Base-by-base conservation (phyloP, 2,113 vertebrate genomes). In the Sprattus sprattus region DNA sequence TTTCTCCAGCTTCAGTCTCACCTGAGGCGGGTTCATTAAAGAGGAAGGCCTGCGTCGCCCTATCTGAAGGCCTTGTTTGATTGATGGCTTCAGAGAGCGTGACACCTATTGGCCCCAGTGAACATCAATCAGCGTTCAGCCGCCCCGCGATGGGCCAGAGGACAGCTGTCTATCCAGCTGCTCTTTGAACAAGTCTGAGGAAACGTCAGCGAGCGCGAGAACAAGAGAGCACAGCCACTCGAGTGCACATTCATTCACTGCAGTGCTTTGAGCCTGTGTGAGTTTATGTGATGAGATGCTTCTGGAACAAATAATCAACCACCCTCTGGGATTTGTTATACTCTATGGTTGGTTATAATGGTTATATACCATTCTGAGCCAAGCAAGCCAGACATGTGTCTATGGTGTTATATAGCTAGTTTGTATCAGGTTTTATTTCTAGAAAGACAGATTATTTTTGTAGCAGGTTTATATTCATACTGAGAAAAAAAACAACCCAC, bases 151-250 rank as follows among this genome's bases (percentile, higher is more conserved):
- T 16, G 22, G 46, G 20, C 81, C 81, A 82, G 64, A 67, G 64
- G 64, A 67, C 64, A 67, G 64, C 64, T 67, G 64, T 67, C 64
- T 25, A 28, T 67, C 64, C 64, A 67, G 64, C 64, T 67, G 64
- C n/a, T 67, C 7, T 67, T 67, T 67, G 64, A 67, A 28, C 64
- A 67, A 28, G 64, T 67, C 64, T 28, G 64, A 28, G 64, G 28
- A 28, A 67, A 67, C n/a, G 25, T 28, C 64, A 67, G n/a, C 7
- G n/a, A 67, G n/a, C 13, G 6, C 64, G 64, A 28, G 54, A 22
- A 15, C 52, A 6, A 20, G 1, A 20, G 18, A 57, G 15, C 52
- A 20, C 18, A 57, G 6, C 20, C 20, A 7, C 22, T 6, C 6
- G 18, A 22, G 18, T 54, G 16, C 3, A 60, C 18, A 60, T 60